phyloP scores from a whole-genome alignment of 2,113 vertebrate species.

The Australoheros scitulus region DNA sequence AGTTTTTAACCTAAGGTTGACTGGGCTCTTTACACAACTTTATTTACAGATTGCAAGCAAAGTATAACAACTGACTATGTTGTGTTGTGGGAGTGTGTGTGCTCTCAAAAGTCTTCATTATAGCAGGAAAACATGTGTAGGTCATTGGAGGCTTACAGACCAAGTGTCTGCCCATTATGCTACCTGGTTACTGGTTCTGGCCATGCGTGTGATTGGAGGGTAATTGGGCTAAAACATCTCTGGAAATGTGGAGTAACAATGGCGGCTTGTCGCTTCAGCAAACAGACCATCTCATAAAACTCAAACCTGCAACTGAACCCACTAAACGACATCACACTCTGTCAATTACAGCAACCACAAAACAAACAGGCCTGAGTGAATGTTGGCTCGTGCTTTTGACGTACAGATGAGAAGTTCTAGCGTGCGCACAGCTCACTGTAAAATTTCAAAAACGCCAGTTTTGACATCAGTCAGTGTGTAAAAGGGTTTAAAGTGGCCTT shows the following conservation, averaged over 20 bases:
- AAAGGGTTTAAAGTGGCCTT: background rate
- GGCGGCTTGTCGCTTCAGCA: slow-evolving; percentile 40
- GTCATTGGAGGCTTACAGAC: slow-evolving; percentile 24
- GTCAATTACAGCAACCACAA: slow-evolving; percentile 6
- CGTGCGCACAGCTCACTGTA: background rate
- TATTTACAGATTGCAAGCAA: background rate
- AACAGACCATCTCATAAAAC: slow-evolving; percentile 56
- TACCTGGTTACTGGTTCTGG: slow-evolving; percentile 13
- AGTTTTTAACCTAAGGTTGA: slow-evolving; percentile 43
- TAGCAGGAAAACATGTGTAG: background rate
- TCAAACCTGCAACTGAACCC: slow-evolving; percentile 29
- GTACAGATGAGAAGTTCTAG: background rate
- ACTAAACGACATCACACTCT: slow-evolving; percentile 47
- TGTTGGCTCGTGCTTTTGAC: background rate
- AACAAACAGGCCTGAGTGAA: background rate
- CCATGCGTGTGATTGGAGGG: slow-evolving; percentile 54
- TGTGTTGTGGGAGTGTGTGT: background rate
- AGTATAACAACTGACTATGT: too few relatives aligned
- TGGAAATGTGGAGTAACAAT: slow-evolving; percentile 47
- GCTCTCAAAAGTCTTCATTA: background rate
- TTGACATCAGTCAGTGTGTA: background rate
- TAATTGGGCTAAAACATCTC: slow-evolving; percentile 54
- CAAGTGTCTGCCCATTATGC: slow-evolving; percentile 12
- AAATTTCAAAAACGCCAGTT: background rate
- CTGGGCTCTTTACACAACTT: background rate